These are phyloP conservation scores for Dendrophyllia cribrosa DNA, from an alignment of 64 coral and sea anemone genomes.

Conservation along the genomic window DNA sequence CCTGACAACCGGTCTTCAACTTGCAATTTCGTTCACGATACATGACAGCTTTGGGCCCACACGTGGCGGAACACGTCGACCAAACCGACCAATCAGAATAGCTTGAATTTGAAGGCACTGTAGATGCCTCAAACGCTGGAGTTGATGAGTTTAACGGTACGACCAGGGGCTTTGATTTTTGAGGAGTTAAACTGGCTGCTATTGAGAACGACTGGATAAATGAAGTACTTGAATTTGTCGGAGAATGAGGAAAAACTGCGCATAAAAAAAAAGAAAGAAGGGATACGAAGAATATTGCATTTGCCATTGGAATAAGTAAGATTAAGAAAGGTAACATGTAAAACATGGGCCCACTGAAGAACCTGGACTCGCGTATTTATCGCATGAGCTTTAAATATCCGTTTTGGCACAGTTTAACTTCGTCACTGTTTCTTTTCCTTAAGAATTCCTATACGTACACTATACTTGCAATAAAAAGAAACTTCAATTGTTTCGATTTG, in stretches of 20 bases:
- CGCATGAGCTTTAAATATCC: no score
- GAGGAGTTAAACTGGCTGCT: not conserved
- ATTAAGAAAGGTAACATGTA: no score
- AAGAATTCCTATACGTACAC: no score
- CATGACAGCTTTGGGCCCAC: slow-evolving; percentile 39
- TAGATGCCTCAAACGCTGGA: not conserved
- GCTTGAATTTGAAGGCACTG: not conserved
- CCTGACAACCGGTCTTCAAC: slow-evolving; percentile 69
- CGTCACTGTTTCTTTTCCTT: no score
- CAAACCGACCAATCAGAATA: slow-evolving; percentile 78
- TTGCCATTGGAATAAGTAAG: no score
- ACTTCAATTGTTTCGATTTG: no score
- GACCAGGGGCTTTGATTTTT: not conserved
- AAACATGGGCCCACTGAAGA: no score
- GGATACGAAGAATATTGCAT: no score
- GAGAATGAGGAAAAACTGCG: not conserved
- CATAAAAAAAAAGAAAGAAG: not conserved
- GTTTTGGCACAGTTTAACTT: no score
- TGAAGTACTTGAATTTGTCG: not conserved
- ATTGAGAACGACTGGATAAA: not conserved
- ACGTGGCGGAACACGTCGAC: slow-evolving; percentile 73
- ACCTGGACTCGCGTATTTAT: no score
- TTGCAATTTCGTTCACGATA: slow-evolving; percentile 66
- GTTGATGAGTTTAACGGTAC: not conserved
- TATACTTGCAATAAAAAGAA: no score